Evolutionary conservation across 92 coral and sea anemone genomes (phyloP).

Genomic region (Actinernus sp.): DNA sequence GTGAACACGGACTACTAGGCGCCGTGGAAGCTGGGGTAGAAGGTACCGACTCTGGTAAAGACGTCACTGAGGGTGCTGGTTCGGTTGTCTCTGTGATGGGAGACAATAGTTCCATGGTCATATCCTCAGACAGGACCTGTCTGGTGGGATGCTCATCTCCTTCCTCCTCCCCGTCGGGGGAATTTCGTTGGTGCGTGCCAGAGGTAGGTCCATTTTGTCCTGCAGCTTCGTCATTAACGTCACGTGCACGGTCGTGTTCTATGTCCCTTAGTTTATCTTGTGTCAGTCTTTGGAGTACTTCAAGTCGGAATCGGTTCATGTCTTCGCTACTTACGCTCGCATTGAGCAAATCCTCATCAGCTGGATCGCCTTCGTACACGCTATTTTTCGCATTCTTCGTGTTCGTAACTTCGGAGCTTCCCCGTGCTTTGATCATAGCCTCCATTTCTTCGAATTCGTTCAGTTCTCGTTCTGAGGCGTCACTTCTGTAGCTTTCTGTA

Average conservation of each 20-base stretch:
- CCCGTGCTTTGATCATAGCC: slow-evolving; percentile 73
- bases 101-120: slow-evolving; percentile 67
- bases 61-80: slow-evolving; percentile 28
- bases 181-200: background rate
- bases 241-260: slow-evolving; percentile 44
- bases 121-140: slow-evolving; percentile 5
- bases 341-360: slow-evolving; percentile 76
- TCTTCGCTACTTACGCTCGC: slow-evolving; percentile 89
- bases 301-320: slow-evolving; percentile 83
- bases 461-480: slow-evolving; percentile 65
- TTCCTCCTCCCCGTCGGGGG: slow-evolving; percentile 19
- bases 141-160: background rate
- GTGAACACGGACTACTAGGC: slow-evolving; percentile 88
- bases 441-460: slow-evolving; percentile 86
- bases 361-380: background rate
- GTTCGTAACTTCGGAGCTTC: slow-evolving; percentile 14
- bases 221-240: slow-evolving; percentile 54
- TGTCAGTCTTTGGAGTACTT: slow-evolving; percentile 76
- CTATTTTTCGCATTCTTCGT: background rate
- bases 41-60: slow-evolving; percentile 38
- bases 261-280: slow-evolving; percentile 60
- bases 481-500: slow-evolving; percentile 51
- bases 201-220: background rate
- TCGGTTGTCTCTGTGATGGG: slow-evolving; percentile 83
- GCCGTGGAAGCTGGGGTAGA: slow-evolving; percentile 80